Base-by-base conservation (phyloP, 2,113 vertebrate genomes). In the Gyps fulvus region DNA sequence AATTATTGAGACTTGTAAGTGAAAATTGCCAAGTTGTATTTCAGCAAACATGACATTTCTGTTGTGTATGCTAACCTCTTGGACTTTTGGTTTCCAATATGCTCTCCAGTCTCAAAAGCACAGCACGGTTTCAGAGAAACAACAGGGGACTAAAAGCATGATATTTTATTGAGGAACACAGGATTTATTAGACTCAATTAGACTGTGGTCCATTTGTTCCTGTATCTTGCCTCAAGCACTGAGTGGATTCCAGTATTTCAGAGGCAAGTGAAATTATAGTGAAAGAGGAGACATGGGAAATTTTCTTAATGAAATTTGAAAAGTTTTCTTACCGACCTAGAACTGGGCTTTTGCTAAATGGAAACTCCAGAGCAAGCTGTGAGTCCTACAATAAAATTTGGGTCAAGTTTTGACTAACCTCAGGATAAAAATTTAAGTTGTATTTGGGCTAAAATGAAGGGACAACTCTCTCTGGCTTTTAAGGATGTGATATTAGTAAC, bases 121-220 rank as follows among this genome's bases (percentile, higher is more conserved):
- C 45, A 59, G 45, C 5, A 2, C 76, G 47, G 80, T 43, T 89
- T 65, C 80, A 72, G 87, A 70, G 73, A 38, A 74, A 86, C 65
- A 82, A 54, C 17, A 16, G 77, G 63, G 57, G 65, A 90, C 80
- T 89, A 49, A 93, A 95, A 94, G n/a, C 69, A 69, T 22, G 45
- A 47, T 90, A 27, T 88, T 94, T 96, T 96, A 72, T 89, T 69
- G 92, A 96, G 83, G 83, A 92, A 76, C 78, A 91, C 13, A 76
- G 86, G 72, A 96, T 94, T 94, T 96, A 94, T 96, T 79, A 93
- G 73, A 62, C 43, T 82, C 94, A 95, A 85, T 97, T 95, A 97
- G 73, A 21, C 43, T 6, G 11, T 9, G 32, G 79, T 74, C 81
- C 57, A 55, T 94, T 96, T 93, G 72, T 89, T 96, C 73, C 40